Evolutionary conservation across 2,113 vertebrate species (phyloP), one percentile per base, ranked within the genome.

Genomic region (Tragelaphus scriptus): DNA sequence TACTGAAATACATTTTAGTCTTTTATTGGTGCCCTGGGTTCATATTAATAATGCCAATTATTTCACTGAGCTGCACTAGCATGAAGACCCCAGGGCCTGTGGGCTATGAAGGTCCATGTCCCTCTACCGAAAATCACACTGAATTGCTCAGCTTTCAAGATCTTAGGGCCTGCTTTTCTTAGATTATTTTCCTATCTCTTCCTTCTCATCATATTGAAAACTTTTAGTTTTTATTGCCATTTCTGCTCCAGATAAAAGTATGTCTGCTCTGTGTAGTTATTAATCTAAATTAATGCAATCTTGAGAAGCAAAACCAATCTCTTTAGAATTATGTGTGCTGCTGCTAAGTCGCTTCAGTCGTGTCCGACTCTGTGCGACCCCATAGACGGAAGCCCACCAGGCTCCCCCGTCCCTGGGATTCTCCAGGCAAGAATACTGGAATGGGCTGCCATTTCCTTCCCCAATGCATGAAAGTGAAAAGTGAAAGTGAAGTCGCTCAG

Each of bases 21-120:
- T 79, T 86, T 56, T 94, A 47, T 91, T 96, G 40, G 53, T 86
- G 75, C 86, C 6, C 36, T 85, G n/a, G 32, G 56, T 90, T 96
- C 7, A 59, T 65, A 93, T 96, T 85, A 97, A 86, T 86, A 96
- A 75, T 71, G 65, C 16, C 26, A 94, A 61, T 96, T 96, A 97
- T 84, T 95, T 84, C 82, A 71, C 59, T 92, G 63, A 95, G 14
- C 14, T 71, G 61, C 90, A 79, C 89, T 95, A 94, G 53, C 40
- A 59, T 80, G 9, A 91, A 95, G 87, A 95, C 44, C 8, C 2
- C 53, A 55, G 44, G 30, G 40, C 21, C 51, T 88, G 11, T 93
- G 2, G 44, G 56, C 10, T 89, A 16, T 47, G n/a, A 84, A 86
- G 14, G 61, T 16, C 13, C 25, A 87, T 90, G 95, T 91, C 3